A percentile compares a stretch with the other conserved stretches of the same genome.
phyloP scores from a whole-genome alignment of 2,113 vertebrate species.

The Heterotis niloticus region DNA sequence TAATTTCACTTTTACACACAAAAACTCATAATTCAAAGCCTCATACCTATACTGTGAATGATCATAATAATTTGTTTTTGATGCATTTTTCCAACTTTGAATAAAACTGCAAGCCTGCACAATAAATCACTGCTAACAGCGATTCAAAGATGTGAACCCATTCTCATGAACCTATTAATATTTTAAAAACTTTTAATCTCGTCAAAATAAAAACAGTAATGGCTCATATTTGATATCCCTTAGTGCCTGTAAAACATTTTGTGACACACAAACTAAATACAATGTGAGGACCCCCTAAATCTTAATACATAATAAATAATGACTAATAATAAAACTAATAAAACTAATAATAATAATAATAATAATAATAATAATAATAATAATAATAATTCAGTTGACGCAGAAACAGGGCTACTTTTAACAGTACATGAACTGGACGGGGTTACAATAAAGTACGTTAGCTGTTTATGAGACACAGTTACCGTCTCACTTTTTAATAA shows the following conservation, averaged over 20 bases:
- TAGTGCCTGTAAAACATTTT: slow-evolving; percentile 45
- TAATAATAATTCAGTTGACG: too few species aligned
- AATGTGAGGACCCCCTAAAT: slow-evolving; percentile 46
- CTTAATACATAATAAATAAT: slow-evolving; percentile 27
- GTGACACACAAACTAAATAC: slow-evolving; percentile 46
- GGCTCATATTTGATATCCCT: slow-evolving; percentile 42
- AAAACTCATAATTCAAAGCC: too few species aligned
- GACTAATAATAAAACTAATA: background rate
- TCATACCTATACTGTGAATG: too few species aligned
- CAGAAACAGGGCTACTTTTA: too few species aligned
- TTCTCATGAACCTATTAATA: slow-evolving; percentile 53
- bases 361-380: too few species aligned
- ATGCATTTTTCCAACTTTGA: slow-evolving; percentile 37
- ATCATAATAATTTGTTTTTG: slow-evolving; percentile 43
- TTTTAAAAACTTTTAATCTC: slow-evolving; percentile 32
- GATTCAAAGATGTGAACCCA: slow-evolving; percentile 52
- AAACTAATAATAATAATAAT: background rate
- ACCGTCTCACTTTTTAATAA: too few species aligned
- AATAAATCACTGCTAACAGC: slow-evolving; percentile 51
- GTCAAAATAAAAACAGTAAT: slow-evolving; percentile 34
- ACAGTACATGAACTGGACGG: too few species aligned
- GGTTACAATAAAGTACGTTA: too few species aligned
- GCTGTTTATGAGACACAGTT: too few species aligned
- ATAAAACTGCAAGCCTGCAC: slow-evolving; percentile 52
- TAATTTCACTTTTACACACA: too few species aligned